phyloP scores from a whole-genome alignment of 2,797 vertebrate species.

The Sciurus carolinensis region DNA sequence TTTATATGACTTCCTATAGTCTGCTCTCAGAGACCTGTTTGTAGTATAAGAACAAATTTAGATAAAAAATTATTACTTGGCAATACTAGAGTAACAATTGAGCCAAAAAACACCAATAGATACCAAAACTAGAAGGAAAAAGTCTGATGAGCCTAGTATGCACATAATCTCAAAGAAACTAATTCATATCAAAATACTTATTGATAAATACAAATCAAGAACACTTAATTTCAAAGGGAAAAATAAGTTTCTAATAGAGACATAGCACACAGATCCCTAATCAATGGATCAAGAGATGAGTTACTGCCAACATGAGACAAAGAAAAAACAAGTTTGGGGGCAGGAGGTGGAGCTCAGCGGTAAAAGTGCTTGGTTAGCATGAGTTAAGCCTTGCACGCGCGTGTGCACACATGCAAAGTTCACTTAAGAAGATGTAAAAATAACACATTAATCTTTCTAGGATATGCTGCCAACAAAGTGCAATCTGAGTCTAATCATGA shows the following conservation, averaged over 20 bases:
- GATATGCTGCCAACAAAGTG: neutral
- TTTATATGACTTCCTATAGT: neutral
- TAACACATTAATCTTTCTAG: neutral
- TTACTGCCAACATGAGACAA: neutral
- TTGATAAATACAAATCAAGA: neutral
- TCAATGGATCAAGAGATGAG: neutral
- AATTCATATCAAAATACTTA: constrained; percentile 42
- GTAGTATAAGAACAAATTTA: constrained; percentile 27
- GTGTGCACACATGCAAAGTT: neutral
- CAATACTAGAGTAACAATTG: constrained; percentile 9
- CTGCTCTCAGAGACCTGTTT: neutral
- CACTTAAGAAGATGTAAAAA: neutral
- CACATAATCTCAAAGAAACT: neutral
- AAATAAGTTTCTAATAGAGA: neutral
- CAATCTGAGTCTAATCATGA: neutral
- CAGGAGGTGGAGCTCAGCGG: too few species aligned
- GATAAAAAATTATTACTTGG: neutral
- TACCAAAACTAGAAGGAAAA: neutral
- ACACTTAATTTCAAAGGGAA: constrained; percentile 19
- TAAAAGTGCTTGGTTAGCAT: too few species aligned
- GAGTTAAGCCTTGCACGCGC: too few species aligned
- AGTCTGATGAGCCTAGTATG: neutral
- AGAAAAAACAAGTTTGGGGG: neutral
- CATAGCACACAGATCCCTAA: constrained; percentile 21
- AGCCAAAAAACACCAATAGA: constrained; percentile 47